Conservation (phyloP, 2,888 invertebrate species). For the Mythimna lalbum region DNA sequence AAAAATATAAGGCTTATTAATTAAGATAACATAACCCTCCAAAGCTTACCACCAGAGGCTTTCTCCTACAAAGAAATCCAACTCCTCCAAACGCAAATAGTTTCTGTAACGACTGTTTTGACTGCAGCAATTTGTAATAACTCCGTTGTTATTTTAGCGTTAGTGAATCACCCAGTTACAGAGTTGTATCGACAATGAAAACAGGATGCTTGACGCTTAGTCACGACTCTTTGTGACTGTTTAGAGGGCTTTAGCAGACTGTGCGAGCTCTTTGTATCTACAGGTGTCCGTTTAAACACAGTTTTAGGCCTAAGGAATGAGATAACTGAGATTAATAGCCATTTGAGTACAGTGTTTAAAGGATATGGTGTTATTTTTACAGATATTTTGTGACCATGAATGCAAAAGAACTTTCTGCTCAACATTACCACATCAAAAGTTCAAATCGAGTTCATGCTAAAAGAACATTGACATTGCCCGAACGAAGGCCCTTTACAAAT, state of each 20-base stretch:
- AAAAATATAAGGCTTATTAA: neutral
- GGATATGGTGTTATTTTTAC: too few relatives aligned
- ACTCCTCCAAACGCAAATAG: conserved; percentile 30
- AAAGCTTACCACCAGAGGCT: neutral
- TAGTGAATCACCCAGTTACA: conserved; percentile 67
- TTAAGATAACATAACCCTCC: neutral
- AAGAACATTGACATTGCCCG: conserved; percentile 55
- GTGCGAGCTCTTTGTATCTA: conserved; percentile 33
- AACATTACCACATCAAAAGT: conserved; percentile 13
- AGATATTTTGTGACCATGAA: neutral
- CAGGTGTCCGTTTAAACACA: conserved; percentile 34
- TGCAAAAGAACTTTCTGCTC: neutral
- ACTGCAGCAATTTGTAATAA: conserved; percentile 60
- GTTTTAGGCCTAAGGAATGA: neutral
- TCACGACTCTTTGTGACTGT: conserved; percentile 71
- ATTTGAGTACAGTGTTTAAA: neutral
- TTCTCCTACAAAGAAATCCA: conserved; percentile 30
- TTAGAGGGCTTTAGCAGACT: conserved; percentile 48
- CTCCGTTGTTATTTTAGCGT: conserved; percentile 66
- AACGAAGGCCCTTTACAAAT: conserved; percentile 43
- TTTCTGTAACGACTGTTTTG: conserved; percentile 60
- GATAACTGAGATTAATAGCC: too few relatives aligned
- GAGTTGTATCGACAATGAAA: conserved; percentile 79
- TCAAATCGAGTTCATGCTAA: conserved; percentile 20
- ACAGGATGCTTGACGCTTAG: conserved; percentile 76